phyloP scores from a whole-genome alignment of 2,797 vertebrate species.

The Danio choprae region DNA sequence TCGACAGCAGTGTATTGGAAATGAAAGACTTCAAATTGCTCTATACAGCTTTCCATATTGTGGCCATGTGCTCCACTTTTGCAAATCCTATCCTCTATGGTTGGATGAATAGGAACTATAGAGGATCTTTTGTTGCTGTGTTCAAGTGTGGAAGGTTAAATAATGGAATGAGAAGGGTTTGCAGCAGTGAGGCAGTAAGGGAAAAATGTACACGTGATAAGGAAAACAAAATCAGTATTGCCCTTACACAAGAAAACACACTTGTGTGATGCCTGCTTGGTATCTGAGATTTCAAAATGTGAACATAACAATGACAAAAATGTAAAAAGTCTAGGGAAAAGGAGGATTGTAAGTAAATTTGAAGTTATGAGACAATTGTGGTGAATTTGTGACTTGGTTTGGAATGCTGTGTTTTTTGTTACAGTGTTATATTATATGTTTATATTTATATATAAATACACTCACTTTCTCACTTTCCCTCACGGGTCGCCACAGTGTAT shows the following conservation, averaged over 20 bases:
- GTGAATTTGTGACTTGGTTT: constrained; percentile 18
- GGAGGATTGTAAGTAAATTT: background rate
- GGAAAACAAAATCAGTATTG: constrained; percentile 26
- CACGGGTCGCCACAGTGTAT: too few species aligned
- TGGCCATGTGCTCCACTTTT: constrained; percentile 95
- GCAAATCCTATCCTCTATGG: constrained; percentile 95
- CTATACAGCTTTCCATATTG: constrained; percentile 90
- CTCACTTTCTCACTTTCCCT: too few species aligned
- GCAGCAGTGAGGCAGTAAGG: constrained; percentile 52
- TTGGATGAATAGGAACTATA: constrained; percentile 98
- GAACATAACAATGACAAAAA: background rate
- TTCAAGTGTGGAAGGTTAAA: constrained; percentile 80
- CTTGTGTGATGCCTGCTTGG: constrained; percentile 14
- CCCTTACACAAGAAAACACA: constrained; percentile 44
- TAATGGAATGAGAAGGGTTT: constrained; percentile 24
- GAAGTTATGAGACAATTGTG: background rate
- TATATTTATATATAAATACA: background rate
- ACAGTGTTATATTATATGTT: background rate
- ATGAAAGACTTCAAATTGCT: constrained; percentile 93
- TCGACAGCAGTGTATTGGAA: constrained; percentile 84
- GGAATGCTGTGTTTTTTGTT: background rate
- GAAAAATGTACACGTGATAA: constrained; percentile 51
- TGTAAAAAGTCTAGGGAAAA: background rate
- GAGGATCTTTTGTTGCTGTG: constrained; percentile 87
- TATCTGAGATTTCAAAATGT: constrained; percentile 1